Evolutionary conservation across 2,888 invertebrate species (phyloP), one percentile per base, ranked within the genome.

Genomic region (Eutolmus rufibarbis): DNA sequence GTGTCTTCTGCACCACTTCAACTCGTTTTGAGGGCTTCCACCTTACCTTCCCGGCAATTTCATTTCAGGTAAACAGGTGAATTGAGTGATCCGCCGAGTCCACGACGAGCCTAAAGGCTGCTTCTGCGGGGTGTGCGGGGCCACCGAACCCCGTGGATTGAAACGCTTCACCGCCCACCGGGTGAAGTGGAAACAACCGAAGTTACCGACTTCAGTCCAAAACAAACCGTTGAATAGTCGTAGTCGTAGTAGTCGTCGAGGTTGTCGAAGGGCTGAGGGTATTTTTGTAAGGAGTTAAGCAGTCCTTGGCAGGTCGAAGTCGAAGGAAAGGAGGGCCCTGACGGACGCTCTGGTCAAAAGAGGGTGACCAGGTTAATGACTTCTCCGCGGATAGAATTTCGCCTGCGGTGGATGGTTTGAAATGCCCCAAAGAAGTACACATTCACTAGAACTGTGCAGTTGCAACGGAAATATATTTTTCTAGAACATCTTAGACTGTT

Each of bases 141-240:
- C 7, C 19, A 78, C 78, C 4, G 78, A 78, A 23, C 78, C 37
- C 78, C 43, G 23, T 78, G 37, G n/a, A 78, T 43, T 43, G 51
- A 79, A 79, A 79, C 51, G 79, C 46, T 79, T 79, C 79, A 79
- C 46, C 79, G 79, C 79, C 51, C 51, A 51, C 28, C 51, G 79
- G 51, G 79, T 79, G 79, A 79, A 79, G 79, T 79, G 79, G 79
- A 79, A 79, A 51, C 51, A 51, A 7, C 5, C 19, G 16, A 40
- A 78, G 43, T 19, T 5, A 40, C 16, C 51, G 51, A 14, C 23
- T 46, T 79, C 28, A 79, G 79, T 79, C 43, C 51, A 79, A 79
- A 79, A 79, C 51, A 79, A 46, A 46, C 66, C 28, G 31, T 5
- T 79, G 79, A 9, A 51, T 51, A 51, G 79, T 79, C 51, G 28